Percentiles rank a stretch among this genome's conserved stretches.
These are phyloP conservation scores for Metridium senile DNA, from an alignment of 92 coral and sea anemone species.

Conservation along the genomic window DNA sequence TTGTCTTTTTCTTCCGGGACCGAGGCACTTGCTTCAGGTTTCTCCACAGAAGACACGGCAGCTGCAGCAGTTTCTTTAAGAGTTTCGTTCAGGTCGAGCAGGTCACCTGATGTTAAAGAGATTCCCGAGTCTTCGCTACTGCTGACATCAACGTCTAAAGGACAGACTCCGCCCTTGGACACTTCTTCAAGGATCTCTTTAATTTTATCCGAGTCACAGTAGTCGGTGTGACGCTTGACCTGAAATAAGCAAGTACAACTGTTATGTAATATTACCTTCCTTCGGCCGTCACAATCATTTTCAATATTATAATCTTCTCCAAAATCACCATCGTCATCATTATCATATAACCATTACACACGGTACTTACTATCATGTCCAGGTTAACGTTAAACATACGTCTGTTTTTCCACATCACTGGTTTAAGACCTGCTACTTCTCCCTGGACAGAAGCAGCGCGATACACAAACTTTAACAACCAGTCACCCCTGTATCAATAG, in stretches of 20 bases:
- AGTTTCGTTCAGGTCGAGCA: not conserved
- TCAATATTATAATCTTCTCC: too few species aligned
- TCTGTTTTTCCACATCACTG: conserved; percentile 72
- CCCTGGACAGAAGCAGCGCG: conserved; percentile 72
- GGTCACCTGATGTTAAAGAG: not conserved
- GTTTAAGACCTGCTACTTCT: conserved; percentile 73
- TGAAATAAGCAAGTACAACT: conserved; percentile 24
- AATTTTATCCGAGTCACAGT: conserved; percentile 67
- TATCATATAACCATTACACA: not conserved
- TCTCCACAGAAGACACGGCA: too few species aligned
- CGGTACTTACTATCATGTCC: conserved; percentile 55
- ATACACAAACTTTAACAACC: conserved; percentile 78
- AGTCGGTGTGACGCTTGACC: conserved; percentile 74
- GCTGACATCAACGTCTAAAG: conserved; percentile 1
- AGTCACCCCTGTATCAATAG: conserved; percentile 53
- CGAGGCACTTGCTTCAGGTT: too few species aligned
- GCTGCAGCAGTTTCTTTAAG: not conserved
- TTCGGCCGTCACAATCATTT: too few species aligned
- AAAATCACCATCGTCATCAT: too few species aligned
- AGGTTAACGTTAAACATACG: conserved; percentile 77
- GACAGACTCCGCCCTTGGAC: conserved; percentile 18
- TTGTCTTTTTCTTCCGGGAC: not conserved
- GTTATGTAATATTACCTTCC: too few species aligned
- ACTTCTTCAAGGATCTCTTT: conserved; percentile 34
- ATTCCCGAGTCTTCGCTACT: conserved; percentile 19